Conservation (phyloP, 2,888 invertebrate species). For the Suillia variegata region DNA sequence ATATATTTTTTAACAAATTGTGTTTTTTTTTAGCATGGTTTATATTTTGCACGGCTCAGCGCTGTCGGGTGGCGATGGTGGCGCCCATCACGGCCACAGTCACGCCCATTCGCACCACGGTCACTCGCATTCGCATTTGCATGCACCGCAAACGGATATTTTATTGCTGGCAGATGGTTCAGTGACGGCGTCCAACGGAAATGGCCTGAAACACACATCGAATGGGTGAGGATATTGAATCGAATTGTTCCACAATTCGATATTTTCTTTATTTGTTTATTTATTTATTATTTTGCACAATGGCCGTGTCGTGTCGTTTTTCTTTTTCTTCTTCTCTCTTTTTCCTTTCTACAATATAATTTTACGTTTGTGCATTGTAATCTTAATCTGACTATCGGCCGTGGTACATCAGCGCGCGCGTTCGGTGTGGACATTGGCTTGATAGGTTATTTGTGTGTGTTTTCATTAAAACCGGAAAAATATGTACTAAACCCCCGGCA, state of each 20-base stretch:
- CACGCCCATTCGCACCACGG: slow-evolving; percentile 54
- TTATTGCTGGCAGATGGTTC: slow-evolving; percentile 1
- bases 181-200: slow-evolving; percentile 21
- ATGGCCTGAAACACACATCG: slow-evolving; percentile 28
- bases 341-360: no score
- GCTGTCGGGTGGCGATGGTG: slow-evolving; percentile 51
- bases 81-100: slow-evolving; percentile 60
- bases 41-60: slow-evolving; percentile 75
- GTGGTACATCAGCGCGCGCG: no score
- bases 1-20: no score
- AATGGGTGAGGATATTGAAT: slow-evolving; percentile 29
- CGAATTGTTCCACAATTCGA: background rate
- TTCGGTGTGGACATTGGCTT: no score
- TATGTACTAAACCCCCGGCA: no score
- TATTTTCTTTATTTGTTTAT: no score
- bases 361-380: no score
- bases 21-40: slow-evolving; percentile 71
- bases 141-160: slow-evolving; percentile 19
- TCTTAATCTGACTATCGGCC: no score
- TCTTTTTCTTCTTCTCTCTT: background rate
- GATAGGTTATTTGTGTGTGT: no score
- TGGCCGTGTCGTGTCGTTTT: background rate
- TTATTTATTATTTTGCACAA: no score
- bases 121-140: slow-evolving; percentile 28
- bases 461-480: no score